phyloP scores from a whole-genome alignment of 2,797 vertebrate genomes.

The Myotis daubentonii region DNA sequence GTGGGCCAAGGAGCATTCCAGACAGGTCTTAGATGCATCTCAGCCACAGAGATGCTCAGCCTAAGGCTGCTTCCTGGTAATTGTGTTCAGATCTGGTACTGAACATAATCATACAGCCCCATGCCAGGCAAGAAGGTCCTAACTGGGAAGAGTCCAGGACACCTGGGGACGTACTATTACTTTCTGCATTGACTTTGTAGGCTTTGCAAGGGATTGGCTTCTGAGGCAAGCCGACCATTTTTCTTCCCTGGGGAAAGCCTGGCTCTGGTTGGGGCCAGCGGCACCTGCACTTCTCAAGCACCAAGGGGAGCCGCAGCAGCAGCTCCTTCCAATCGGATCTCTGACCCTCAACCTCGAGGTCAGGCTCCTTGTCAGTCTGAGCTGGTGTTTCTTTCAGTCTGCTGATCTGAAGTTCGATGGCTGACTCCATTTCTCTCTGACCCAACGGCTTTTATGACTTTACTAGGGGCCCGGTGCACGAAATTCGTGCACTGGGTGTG shows the following conservation, averaged over 20 bases:
- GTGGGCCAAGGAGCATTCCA: neutral
- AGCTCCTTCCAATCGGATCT: neutral
- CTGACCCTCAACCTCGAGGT: neutral
- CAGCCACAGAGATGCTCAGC: neutral
- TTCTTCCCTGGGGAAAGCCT: neutral
- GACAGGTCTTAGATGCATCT: neutral
- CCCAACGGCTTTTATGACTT: slow-evolving; percentile 18
- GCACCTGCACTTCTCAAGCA: slow-evolving; percentile 1
- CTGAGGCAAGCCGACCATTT: neutral
- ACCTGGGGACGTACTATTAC: neutral
- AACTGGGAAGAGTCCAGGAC: neutral
- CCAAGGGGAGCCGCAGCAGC: neutral
- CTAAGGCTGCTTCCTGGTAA: neutral
- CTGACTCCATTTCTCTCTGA: slow-evolving; percentile 7
- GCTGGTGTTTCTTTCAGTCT: neutral
- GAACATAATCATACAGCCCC: neutral
- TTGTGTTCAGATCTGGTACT: neutral
- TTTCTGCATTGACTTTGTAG: neutral
- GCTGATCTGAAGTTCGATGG: neutral
- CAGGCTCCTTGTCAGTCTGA: neutral
- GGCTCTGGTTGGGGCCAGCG: neutral
- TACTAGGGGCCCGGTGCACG: too few relatives aligned
- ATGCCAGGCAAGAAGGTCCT: neutral
- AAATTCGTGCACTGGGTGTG: too few relatives aligned
- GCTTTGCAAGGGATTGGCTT: neutral